phyloP scores from a whole-genome alignment of 2,888 invertebrate genomes.

The Ptychoptera contaminata region DNA sequence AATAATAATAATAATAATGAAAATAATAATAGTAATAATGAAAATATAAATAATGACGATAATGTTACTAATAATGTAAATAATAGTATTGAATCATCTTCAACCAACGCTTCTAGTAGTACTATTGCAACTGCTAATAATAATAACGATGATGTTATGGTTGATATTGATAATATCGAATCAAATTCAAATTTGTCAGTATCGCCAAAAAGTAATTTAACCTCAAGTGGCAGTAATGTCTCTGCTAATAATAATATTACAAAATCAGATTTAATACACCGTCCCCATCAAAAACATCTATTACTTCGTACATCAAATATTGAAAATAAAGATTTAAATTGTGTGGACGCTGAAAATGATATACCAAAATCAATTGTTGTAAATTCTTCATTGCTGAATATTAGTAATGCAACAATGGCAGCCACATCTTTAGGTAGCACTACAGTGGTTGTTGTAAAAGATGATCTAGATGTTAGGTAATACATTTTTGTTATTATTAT shows the following conservation, averaged over 20 bases:
- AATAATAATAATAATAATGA: slow-evolving; percentile 15
- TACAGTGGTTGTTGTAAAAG: slow-evolving; percentile 16
- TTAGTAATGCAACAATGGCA: not conserved
- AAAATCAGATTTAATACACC: too few species aligned
- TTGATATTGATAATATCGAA: too few species aligned
- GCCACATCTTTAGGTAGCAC: not conserved
- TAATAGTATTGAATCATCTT: slow-evolving; percentile 1
- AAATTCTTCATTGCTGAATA: too few species aligned
- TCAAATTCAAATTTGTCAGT: too few species aligned
- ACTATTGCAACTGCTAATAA: slow-evolving; percentile 9
- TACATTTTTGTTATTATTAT: slow-evolving; percentile 6
- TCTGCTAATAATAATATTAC: too few species aligned
- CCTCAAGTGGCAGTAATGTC: too few species aligned
- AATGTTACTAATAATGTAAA: slow-evolving; percentile 8
- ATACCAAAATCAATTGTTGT: not conserved
- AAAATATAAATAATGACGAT: slow-evolving; percentile 7
- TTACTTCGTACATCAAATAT: too few species aligned
- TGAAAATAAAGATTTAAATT: too few species aligned
- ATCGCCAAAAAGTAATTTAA: too few species aligned
- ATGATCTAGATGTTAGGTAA: slow-evolving; percentile 26
- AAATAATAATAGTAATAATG: slow-evolving; percentile 13
- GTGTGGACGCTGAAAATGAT: not conserved
- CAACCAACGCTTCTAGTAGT: slow-evolving; percentile 3
- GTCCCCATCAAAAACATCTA: too few species aligned
- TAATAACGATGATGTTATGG: slow-evolving; percentile 4